Percentiles rank a stretch among this genome's conserved stretches.
These are phyloP conservation scores for Antechinus stuartii DNA, from an alignment of 2,113 vertebrate genomes.

Conservation along the genomic window DNA sequence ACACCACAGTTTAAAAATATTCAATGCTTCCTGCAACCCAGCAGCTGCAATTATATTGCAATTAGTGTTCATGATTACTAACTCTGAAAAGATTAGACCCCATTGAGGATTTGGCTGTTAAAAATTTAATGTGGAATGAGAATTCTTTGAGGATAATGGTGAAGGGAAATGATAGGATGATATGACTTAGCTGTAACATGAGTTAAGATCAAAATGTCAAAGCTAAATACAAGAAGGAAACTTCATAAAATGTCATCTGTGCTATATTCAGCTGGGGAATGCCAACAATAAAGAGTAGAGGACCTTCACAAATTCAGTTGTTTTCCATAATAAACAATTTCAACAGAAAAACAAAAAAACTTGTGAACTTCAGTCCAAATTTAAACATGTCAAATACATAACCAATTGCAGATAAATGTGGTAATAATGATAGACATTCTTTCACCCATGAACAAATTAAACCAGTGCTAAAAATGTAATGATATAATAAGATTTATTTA, in stretches of 20 bases:
- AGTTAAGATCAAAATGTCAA: conserved; percentile 35
- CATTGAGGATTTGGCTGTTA: conserved; percentile 51
- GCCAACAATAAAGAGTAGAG: background rate
- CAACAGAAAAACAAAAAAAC: background rate
- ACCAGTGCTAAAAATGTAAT: background rate
- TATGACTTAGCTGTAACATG: conserved; percentile 27
- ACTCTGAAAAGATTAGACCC: conserved; percentile 30
- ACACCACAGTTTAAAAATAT: conserved; percentile 31
- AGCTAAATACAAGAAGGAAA: background rate
- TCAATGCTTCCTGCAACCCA: conserved; percentile 33
- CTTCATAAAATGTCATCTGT: background rate
- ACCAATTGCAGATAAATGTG: background rate
- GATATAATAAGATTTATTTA: background rate
- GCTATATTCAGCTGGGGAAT: background rate
- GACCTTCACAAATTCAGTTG: background rate
- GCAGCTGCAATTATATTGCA: conserved; percentile 54
- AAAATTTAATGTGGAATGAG: conserved; percentile 43
- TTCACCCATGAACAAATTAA: background rate
- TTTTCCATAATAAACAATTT: background rate
- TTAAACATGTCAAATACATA: background rate
- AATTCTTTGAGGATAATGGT: conserved; percentile 37
- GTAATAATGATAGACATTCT: background rate
- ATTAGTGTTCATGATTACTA: conserved; percentile 31
- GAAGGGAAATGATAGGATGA: conserved; percentile 21
- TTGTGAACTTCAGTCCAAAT: background rate